Base-by-base conservation (phyloP, 2,113 vertebrate genomes). In the Paraplagusia blochii region DNA sequence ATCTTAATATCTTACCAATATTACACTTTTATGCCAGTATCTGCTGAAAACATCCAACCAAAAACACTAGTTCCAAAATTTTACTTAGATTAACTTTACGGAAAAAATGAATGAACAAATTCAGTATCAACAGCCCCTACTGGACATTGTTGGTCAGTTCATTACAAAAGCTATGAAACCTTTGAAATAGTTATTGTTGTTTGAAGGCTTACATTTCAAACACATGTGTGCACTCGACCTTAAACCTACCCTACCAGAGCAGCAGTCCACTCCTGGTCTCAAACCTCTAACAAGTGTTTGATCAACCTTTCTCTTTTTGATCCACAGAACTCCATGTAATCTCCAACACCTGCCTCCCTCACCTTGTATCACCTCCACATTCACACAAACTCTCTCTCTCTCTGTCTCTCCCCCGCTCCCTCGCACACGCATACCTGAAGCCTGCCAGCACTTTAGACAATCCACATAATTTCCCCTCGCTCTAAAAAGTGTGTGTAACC, bases 401-500 rank as follows among this genome's bases (percentile, higher is more conserved):
- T 22, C 46, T 5, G 7, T 5, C 46, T 3, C 46, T 1, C 46
- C 7, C 22, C 1, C 46, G 8, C 46, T 14, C 46, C 1, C 47
- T 16, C 49, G 16, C 77, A 22, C 72, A 66, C 22, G 49, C 64
- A 46, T 46, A 51, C 59, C 45, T 44, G 33, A 76, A 63, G 50
- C 67, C 59, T 67, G 22, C 5, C 2, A 61, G 65, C 45, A 9
- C 69, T 66, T 66, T 40, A 54, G 53, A 74, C 58, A 79, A 73
- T 53, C 54, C 58, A 59, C 58, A 36, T 65, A 14, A 40, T 59
- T 73, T 66, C 56, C 9, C 9, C 53, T 36, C 15, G 19, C 3
- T 15, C 13, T 47, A 15, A n/a, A 39, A 63, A 72, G 63, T 17
- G 63, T 43, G 52, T 63, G 58, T 82, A 86, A 88, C 86, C 86